Evolutionary conservation across 2,888 invertebrate species (phyloP).

Genomic region (Tenodera sinensis): DNA sequence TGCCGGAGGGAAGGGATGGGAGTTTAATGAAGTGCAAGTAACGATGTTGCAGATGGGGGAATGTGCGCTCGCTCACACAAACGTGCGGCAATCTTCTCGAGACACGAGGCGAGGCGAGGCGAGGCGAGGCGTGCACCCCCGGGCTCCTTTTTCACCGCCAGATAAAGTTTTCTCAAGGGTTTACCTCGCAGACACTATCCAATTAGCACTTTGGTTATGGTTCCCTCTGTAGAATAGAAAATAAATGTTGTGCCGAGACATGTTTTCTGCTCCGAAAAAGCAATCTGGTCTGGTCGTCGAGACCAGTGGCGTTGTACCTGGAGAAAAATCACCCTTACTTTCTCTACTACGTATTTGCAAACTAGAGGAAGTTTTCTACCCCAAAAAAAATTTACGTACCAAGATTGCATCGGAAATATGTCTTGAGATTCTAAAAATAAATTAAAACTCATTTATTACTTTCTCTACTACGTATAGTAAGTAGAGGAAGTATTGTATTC

Average conservation of each 20-base stretch:
- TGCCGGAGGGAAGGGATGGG: neutral
- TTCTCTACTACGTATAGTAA: too few species aligned
- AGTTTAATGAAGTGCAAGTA: constrained; percentile 12
- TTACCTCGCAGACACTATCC: neutral
- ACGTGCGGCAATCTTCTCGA: neutral
- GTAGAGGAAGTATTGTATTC: too few species aligned
- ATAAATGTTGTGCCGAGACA: neutral
- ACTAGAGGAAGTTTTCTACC: too few species aligned
- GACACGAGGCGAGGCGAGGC: too few species aligned
- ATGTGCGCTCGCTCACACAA: neutral
- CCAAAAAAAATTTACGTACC: too few species aligned
- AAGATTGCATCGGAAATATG: too few species aligned
- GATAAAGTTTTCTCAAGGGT: neutral
- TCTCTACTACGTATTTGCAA: too few species aligned
- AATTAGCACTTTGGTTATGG: neutral
- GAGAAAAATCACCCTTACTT: too few species aligned
- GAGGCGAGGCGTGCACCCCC: too few species aligned
- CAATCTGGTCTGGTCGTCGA: neutral
- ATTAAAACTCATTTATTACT: too few species aligned
- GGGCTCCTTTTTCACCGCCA: neutral
- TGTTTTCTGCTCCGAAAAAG: neutral
- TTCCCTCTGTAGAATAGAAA: neutral
- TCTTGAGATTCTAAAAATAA: too few species aligned
- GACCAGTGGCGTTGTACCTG: neutral
- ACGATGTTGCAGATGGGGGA: constrained; percentile 10